A percentile compares a stretch with the other conserved stretches of the same genome.
These are phyloP conservation scores for Heteromyza rotundicornis DNA, from an alignment of 2,888 invertebrate genomes.

Conservation along the genomic window DNA sequence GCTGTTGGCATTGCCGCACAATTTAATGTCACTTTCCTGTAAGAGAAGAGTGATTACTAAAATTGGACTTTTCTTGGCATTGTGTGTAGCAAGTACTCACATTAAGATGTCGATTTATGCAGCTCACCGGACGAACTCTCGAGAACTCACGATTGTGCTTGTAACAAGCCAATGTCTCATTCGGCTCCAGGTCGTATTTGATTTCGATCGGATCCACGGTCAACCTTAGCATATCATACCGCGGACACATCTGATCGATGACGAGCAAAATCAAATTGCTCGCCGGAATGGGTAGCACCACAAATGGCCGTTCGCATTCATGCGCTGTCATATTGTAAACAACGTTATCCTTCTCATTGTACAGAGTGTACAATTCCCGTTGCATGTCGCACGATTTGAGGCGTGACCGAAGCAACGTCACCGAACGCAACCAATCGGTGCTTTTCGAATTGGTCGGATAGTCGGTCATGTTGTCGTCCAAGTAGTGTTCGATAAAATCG, in stretches of 20 bases:
- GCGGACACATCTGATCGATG: conserved; percentile 72
- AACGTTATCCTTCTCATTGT: conserved; percentile 66
- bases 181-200: conserved; percentile 60
- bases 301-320: conserved; percentile 68
- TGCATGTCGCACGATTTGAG: conserved; percentile 87
- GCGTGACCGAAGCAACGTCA: conserved; percentile 77
- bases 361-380: conserved; percentile 65
- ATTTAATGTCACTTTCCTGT: conserved; percentile 72
- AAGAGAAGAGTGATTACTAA: conserved; percentile 12
- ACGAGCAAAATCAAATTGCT: conserved; percentile 82
- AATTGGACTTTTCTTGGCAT: no score
- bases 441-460: conserved; percentile 61
- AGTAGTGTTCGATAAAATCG: conserved; percentile 43
- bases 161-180: conserved; percentile 70
- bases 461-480: conserved; percentile 57
- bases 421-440: conserved; percentile 69
- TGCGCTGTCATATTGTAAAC: conserved; percentile 63
- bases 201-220: conserved; percentile 62
- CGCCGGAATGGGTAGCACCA: conserved; percentile 75
- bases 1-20: conserved; percentile 67
- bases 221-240: conserved; percentile 63
- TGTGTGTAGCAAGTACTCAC: no score
- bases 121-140: conserved; percentile 74
- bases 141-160: conserved; percentile 68
- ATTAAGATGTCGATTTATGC: conserved; percentile 77